Evolutionary conservation across 2,797 vertebrate genomes (phyloP).

Genomic region (Hydrocynus forskahlii): DNA sequence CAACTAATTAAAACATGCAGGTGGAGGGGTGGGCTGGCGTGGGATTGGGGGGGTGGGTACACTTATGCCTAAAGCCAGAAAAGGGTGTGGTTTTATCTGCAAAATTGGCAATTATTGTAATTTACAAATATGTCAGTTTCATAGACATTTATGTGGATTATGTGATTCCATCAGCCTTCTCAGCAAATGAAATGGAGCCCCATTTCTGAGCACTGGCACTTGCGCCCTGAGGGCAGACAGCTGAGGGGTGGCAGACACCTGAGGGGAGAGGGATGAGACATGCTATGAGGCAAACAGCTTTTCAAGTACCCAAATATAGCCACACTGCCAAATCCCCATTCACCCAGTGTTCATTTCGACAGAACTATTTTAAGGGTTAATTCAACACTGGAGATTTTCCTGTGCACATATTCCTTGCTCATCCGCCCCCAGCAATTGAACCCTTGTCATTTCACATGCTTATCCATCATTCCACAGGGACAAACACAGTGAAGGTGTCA

Average conservation of each 20-base stretch:
- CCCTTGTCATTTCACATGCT: conserved; percentile 33
- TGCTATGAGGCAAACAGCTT: neutral
- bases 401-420: neutral
- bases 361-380: neutral
- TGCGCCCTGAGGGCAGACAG: no score
- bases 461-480: conserved; percentile 15
- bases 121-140: neutral
- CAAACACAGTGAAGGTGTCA: conserved; percentile 23
- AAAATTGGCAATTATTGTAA: neutral
- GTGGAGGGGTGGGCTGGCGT: conserved; percentile 6
- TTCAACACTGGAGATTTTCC: neutral
- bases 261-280: neutral
- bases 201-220: no score
- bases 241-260: neutral
- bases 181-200: neutral
- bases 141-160: conserved; percentile 21
- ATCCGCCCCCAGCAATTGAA: neutral
- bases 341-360: neutral
- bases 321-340: neutral
- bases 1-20: conserved; percentile 45
- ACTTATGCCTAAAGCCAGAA: neutral
- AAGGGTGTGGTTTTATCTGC: neutral
- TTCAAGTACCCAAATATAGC: neutral
- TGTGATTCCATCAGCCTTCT: neutral
- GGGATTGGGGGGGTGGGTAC: neutral